These are phyloP conservation scores for Danio jaintianensis DNA, from an alignment of 2,797 vertebrate genomes.

Conservation along the genomic window DNA sequence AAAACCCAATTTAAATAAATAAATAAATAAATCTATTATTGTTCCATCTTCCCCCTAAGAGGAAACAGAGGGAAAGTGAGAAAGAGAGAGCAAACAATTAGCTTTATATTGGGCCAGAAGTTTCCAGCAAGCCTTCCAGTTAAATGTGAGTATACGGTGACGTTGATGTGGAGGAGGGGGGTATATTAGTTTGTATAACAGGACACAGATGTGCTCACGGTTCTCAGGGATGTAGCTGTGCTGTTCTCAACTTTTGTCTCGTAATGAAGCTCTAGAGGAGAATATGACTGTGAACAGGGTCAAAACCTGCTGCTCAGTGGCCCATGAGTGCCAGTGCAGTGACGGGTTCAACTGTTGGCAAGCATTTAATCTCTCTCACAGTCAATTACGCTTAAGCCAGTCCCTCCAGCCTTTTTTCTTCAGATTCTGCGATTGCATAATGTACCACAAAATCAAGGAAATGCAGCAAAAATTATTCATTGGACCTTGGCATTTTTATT, in stretches of 20 bases:
- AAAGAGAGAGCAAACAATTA: slow-evolving; percentile 63
- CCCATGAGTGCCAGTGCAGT: slow-evolving; percentile 24
- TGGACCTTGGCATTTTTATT: not conserved
- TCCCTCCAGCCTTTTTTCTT: no score
- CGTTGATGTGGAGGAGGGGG: slow-evolving; percentile 39
- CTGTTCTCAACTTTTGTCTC: slow-evolving; percentile 59
- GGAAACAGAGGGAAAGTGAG: slow-evolving; percentile 8
- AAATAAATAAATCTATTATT: slow-evolving; percentile 42
- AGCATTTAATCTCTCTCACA: slow-evolving; percentile 43
- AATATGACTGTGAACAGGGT: slow-evolving; percentile 33
- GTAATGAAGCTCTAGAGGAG: slow-evolving; percentile 42
- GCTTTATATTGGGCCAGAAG: slow-evolving; percentile 63
- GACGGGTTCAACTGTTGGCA: slow-evolving; percentile 33
- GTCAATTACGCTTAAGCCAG: slow-evolving; percentile 2
- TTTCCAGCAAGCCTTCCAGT: slow-evolving; percentile 60
- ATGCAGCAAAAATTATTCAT: no score
- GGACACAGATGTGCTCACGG: slow-evolving; percentile 77
- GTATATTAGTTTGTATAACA: slow-evolving; percentile 76
- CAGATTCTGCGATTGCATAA: no score
- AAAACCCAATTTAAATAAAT: not conserved
- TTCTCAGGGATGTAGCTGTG: slow-evolving; percentile 72
- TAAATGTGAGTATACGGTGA: slow-evolving; percentile 63
- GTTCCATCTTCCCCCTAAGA: slow-evolving; percentile 10
- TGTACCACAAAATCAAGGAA: no score
- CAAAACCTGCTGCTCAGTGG: slow-evolving; percentile 32